Evolutionary conservation across 2,888 invertebrate genomes (phyloP).

Genomic region (Gari tellinella): DNA sequence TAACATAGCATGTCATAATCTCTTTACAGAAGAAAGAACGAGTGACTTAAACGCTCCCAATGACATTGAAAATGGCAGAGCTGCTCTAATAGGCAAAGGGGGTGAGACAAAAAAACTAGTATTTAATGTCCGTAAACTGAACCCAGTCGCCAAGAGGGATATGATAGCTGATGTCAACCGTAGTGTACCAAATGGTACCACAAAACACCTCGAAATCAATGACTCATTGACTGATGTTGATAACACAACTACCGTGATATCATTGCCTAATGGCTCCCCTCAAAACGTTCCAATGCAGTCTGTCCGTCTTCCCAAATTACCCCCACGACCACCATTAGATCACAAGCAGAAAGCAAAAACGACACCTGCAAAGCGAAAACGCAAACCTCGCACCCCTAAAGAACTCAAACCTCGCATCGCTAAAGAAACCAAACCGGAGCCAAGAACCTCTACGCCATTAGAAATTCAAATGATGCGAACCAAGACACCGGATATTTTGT

Average conservation of each 20-base stretch:
- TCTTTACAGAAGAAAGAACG: conserved; percentile 4
- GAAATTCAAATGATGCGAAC: conserved; percentile 26
- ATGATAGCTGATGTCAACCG: too few relatives aligned
- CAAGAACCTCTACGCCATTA: conserved; percentile 46
- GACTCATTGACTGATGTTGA: neutral
- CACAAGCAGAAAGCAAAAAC: conserved; percentile 4
- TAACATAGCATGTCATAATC: neutral
- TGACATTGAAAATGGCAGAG: conserved; percentile 35
- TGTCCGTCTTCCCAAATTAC: conserved; percentile 44
- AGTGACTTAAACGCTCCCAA: conserved; percentile 9
- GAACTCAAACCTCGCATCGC: neutral
- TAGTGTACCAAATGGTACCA: too few relatives aligned
- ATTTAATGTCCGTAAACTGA: conserved; percentile 27
- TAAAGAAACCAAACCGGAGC: conserved; percentile 12
- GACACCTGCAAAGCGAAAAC: conserved; percentile 7
- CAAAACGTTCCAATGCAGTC: conserved; percentile 26
- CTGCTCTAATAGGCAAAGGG: conserved; percentile 8
- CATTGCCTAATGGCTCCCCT: conserved; percentile 1
- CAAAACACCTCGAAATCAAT: too few relatives aligned
- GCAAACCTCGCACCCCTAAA: conserved; percentile 8
- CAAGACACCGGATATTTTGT: conserved; percentile 30
- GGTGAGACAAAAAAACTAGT: conserved; percentile 18
- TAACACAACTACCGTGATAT: conserved; percentile 7
- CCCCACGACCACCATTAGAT: conserved; percentile 19
- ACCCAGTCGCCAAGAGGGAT: neutral